Evolutionary conservation across 2,113 vertebrate species (phyloP), one percentile per base, ranked within the genome.

Genomic region (Sterna hirundo): DNA sequence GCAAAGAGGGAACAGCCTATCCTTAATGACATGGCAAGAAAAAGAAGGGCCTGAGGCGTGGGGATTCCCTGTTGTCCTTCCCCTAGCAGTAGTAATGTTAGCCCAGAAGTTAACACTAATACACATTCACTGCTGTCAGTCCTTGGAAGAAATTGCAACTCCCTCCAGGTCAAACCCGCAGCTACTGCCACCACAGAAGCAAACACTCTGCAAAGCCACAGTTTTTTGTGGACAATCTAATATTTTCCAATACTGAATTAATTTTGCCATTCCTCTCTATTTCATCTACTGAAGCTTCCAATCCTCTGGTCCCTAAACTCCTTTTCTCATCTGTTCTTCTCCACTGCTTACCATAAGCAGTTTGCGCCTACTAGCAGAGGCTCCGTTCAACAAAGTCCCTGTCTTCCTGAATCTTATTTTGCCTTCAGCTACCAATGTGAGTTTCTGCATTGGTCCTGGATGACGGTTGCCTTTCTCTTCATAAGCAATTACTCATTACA

Each of bases 51-150:
- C 29, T 52, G 44, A 94, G 23, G 12, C 30, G 7, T 18, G 18
- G 26, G 72, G 14, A 69, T 42, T 71, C 22, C 8, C 8, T 17
- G 2, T 26, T 90, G 32, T 38, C 29, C 6, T 78, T 87, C 25
- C 36, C 3, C 8, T 34, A 42, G 11, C 8, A 76, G 10, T 9
- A 12, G 2, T 36, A 75, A 38, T 1, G 3, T 4, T 30, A 30
- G 38, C 30, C 29, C 46, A 62, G 49, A 88, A 70, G 34, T 34
- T 34, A 72, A 6, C 15, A 14, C 17, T 44, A 19, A 21, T 5
- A 38, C 1, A 4, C 4, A 46, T 32, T 47, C 8, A 23, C 19
- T 69, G 52, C 49, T 69, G 10, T 42, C n/a, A 23, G 21, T 55
- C 49, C 18, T 65, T 81, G 18, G 68, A 58, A 86, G 27, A 5